Evolutionary conservation across 2,888 invertebrate genomes (phyloP).

Genomic region (Panopea generosa): DNA sequence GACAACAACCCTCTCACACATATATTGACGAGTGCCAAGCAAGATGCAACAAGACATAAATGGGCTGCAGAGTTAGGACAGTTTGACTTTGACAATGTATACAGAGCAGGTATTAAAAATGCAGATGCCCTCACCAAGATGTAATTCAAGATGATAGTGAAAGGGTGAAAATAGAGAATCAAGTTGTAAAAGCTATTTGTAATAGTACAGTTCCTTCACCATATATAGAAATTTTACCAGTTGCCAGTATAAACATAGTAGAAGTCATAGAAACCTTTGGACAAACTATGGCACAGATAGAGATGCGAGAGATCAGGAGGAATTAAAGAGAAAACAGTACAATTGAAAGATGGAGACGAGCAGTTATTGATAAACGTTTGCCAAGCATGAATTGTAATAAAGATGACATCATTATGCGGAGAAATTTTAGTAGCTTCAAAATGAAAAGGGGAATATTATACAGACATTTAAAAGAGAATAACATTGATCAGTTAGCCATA

Average conservation of each 20-base stretch:
- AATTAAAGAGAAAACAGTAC: conserved; percentile 11
- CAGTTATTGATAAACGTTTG: conserved; percentile 4
- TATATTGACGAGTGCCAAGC: conserved; percentile 28
- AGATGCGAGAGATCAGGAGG: conserved; percentile 22
- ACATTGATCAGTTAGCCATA: conserved; percentile 10
- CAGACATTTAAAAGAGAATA: not conserved
- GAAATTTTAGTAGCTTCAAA: not conserved
- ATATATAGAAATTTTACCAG: not conserved
- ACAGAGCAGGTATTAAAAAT: conserved; percentile 8
- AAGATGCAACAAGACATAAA: not conserved
- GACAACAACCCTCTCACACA: conserved; percentile 50
- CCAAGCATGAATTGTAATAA: not conserved
- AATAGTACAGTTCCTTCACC: not conserved
- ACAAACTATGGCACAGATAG: conserved; percentile 8
- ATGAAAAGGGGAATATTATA: conserved; percentile 15
- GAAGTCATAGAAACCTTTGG: conserved; percentile 17
- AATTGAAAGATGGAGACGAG: conserved; percentile 22
- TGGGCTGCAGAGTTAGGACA: not conserved
- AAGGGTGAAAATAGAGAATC: too few relatives aligned
- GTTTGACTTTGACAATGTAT: conserved; percentile 5
- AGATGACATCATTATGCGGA: not conserved
- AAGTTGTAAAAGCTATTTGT: conserved; percentile 1
- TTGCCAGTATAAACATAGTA: conserved; percentile 7
- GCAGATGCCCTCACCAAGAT: conserved; percentile 7
- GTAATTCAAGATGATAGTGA: too few relatives aligned